These are phyloP conservation scores for Falco biarmicus DNA, from an alignment of 2,797 vertebrate genomes.

Conservation along the genomic window DNA sequence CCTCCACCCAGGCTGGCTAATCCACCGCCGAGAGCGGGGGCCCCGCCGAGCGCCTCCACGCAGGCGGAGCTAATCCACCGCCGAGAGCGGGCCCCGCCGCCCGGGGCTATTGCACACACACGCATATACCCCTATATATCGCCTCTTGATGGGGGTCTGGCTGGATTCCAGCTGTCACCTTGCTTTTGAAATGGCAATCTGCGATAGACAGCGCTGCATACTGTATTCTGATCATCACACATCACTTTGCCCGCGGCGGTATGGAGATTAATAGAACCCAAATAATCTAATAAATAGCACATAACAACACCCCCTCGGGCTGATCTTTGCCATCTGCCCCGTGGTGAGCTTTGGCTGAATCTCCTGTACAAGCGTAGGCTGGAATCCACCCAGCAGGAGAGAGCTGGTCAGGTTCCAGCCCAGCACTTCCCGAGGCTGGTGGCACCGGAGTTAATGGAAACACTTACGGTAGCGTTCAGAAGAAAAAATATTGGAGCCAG, in stretches of 20 bases:
- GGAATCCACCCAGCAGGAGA: fast-evolving
- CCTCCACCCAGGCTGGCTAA: background rate
- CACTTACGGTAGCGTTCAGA: no score
- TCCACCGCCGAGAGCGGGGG: background rate
- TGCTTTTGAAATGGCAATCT: background rate
- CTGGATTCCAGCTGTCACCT: background rate
- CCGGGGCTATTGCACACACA: no score
- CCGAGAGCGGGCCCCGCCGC: background rate
- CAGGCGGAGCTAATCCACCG: background rate
- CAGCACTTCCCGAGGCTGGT: fast-evolving
- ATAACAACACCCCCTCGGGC: fast-evolving
- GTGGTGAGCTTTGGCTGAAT: background rate
- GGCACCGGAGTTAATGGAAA: no score
- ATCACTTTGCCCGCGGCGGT: fast-evolving
- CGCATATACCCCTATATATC: no score
- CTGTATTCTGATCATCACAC: fast-evolving
- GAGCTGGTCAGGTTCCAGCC: no score
- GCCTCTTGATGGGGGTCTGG: no score
- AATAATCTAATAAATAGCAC: fast-evolving
- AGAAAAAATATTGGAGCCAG: fast-evolving
- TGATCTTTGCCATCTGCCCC: background rate
- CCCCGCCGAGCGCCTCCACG: no score
- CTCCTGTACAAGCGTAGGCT: no score
- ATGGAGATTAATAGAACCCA: fast-evolving
- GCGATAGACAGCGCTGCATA: fast-evolving